A percentile compares a stretch with the other conserved stretches of the same genome.
Evolutionary conservation across 1,140 invertebrate species (phyloP).

Genomic region (Belonocnema kinseyi): DNA sequence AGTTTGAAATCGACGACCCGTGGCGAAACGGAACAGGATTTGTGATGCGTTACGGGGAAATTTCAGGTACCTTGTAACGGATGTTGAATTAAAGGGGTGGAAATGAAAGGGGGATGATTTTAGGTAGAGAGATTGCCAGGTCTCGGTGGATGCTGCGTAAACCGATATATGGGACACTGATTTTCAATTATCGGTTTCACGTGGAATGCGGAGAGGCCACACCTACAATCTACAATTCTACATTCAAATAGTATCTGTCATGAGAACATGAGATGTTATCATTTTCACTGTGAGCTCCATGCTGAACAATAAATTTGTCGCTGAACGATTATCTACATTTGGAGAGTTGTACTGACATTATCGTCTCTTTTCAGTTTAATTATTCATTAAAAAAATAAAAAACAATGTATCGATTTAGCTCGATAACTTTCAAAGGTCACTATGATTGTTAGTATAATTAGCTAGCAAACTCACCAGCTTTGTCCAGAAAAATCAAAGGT

Average conservation of each 20-base stretch:
- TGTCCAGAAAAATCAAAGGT: no score
- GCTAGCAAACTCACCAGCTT: no score
- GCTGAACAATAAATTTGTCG: conserved; percentile 49
- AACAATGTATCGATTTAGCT: no score
- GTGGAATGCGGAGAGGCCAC: conserved; percentile 56
- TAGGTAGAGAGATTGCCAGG: neutral
- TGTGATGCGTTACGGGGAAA: conserved; percentile 47
- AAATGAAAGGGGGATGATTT: conserved; percentile 33
- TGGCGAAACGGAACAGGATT: conserved; percentile 47
- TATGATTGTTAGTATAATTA: no score
- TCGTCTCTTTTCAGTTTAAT: no score
- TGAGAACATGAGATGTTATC: conserved; percentile 71
- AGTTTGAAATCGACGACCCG: conserved; percentile 47
- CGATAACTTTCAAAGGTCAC: no score
- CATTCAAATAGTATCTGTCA: conserved; percentile 60
- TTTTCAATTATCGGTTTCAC: conserved; percentile 72
- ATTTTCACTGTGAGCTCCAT: conserved; percentile 59
- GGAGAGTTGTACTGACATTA: neutral
- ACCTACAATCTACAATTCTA: neutral
- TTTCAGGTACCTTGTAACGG: conserved; percentile 53
- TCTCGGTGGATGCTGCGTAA: conserved; percentile 54
- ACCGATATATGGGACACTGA: conserved; percentile 72
- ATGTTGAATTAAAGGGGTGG: conserved; percentile 46
- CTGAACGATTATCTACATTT: neutral
- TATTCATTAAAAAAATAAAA: no score